Conservation (phyloP, 1,140 invertebrate species). For the Zeugodacus cucurbitae region DNA sequence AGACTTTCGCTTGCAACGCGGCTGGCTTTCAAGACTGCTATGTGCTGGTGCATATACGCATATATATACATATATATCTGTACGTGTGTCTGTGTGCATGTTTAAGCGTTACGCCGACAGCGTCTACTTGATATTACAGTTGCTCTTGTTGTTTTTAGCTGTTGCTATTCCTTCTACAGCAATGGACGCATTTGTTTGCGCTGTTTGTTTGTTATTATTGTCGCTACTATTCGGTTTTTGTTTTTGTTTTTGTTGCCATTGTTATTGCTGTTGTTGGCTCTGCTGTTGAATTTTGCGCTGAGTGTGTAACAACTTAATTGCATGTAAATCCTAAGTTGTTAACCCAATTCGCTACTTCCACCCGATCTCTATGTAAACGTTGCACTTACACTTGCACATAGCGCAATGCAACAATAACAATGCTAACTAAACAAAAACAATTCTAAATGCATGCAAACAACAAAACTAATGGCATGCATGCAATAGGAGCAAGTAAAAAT, state of each 20-base stretch:
- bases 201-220: background rate
- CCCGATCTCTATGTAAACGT: background rate
- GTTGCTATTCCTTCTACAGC: background rate
- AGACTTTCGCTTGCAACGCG: background rate
- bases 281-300: conserved; percentile 26
- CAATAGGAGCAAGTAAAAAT: background rate
- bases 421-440: background rate
- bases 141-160: conserved; percentile 18
- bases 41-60: background rate
- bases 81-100: background rate
- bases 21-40: background rate
- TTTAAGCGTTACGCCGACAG: background rate
- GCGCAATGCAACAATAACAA: conserved; percentile 27
- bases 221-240: background rate
- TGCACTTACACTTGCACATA: background rate
- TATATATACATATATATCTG: background rate
- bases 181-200: conserved; percentile 37
- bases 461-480: background rate
- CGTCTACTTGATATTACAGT: background rate
- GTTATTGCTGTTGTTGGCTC: background rate
- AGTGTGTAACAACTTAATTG: conserved; percentile 46
- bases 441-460: background rate
- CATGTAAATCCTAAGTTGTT: conserved; percentile 47
- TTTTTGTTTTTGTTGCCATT: background rate
- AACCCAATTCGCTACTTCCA: conserved; percentile 44